These are phyloP conservation scores for Drosophila nikananu DNA, from an alignment of 1,140 invertebrate genomes.

Conservation along the genomic window DNA sequence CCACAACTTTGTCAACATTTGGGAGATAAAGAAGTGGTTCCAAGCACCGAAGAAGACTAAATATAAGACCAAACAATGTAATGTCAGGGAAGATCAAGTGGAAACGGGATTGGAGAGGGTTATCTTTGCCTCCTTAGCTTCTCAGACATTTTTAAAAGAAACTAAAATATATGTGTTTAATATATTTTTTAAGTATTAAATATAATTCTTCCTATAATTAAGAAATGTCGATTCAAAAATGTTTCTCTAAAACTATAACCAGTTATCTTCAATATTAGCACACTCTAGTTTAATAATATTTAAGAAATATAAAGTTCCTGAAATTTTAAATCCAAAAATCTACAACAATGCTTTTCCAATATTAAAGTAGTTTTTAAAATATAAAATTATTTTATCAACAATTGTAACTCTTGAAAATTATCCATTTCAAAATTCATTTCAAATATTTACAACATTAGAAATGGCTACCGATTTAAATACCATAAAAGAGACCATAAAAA, in stretches of 20 bases:
- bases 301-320: neutral
- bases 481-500: conserved; percentile 10
- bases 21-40: conserved; percentile 17
- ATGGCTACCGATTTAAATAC: neutral
- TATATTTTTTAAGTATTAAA: neutral
- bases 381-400: neutral
- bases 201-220: neutral
- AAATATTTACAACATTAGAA: neutral
- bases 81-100: conserved; percentile 1
- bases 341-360: neutral
- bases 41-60: neutral
- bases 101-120: too few relatives aligned
- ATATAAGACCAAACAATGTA: neutral
- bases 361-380: too few relatives aligned
- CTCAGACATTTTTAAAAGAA: neutral
- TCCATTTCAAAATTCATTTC: neutral
- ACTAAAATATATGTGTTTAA: neutral
- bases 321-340: neutral
- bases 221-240: too few relatives aligned
- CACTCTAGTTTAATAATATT: neutral
- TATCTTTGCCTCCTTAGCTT: neutral
- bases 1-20: conserved; percentile 30
- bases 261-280: too few relatives aligned
- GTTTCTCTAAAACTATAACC: neutral
- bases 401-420: neutral